Percentiles rank a stretch among this genome's conserved stretches.
Conservation (phyloP, 2,888 invertebrate genomes). For the Melinaea menophilus region DNA sequence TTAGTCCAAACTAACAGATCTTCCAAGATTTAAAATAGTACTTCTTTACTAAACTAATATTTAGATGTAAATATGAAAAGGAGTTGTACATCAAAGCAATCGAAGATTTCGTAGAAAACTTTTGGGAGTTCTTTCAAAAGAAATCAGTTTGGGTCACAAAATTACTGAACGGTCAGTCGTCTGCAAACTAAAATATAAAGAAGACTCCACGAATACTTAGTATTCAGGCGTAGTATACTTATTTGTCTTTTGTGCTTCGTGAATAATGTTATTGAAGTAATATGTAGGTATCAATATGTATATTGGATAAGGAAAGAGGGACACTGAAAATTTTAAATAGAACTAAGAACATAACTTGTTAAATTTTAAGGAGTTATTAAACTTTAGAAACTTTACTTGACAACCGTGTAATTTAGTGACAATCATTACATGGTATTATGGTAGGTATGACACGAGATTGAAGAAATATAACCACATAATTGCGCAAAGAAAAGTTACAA, state of each 20-base stretch:
- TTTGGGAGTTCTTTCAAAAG: constrained; percentile 51
- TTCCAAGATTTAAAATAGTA: no score
- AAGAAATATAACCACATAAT: no score
- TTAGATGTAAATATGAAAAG: constrained; percentile 17
- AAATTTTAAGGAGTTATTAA: no score
- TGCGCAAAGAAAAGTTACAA: no score
- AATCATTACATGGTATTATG: no score
- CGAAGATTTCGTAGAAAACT: constrained; percentile 45
- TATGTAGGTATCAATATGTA: not conserved
- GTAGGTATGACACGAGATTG: no score
- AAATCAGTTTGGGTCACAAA: constrained; percentile 42
- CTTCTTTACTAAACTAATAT: no score
- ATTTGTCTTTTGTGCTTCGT: not conserved
- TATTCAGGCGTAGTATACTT: constrained; percentile 8
- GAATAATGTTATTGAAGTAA: not conserved
- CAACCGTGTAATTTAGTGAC: no score
- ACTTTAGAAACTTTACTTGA: no score
- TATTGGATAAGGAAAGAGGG: not conserved
- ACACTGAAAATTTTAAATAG: no score
- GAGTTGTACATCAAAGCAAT: constrained; percentile 20
- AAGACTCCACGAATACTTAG: constrained; percentile 11
- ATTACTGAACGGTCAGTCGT: constrained; percentile 37
- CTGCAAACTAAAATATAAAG: constrained; percentile 15
- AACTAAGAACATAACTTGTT: no score
- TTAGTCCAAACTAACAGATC: not conserved